Conservation (phyloP, 2,797 vertebrate species). For the Lophius americanus region DNA sequence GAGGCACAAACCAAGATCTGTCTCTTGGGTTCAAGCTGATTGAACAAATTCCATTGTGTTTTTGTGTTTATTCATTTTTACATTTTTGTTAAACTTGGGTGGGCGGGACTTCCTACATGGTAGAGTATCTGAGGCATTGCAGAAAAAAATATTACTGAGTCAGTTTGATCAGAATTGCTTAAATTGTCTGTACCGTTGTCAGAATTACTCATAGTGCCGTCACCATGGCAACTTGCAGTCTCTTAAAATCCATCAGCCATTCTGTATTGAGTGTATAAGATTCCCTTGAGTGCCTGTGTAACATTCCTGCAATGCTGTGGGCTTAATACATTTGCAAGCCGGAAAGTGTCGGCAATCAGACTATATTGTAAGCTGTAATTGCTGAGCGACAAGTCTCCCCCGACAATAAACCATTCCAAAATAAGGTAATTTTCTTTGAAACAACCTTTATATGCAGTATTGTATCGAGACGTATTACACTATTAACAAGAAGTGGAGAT, state of each 20-base stretch:
- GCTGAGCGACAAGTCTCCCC: slow-evolving; percentile 5
- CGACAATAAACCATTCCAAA: slow-evolving; percentile 25
- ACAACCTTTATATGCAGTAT: background rate
- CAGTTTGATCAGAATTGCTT: background rate
- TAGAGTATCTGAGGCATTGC: too few species aligned
- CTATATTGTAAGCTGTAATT: slow-evolving; percentile 7
- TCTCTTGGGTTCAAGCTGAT: slow-evolving; percentile 1
- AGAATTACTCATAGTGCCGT: background rate
- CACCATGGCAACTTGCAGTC: background rate
- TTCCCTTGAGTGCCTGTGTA: background rate
- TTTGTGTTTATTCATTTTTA: slow-evolving; percentile 1
- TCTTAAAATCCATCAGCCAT: background rate
- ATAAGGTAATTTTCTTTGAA: slow-evolving; percentile 12
- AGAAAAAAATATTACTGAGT: background rate
- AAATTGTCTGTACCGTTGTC: background rate
- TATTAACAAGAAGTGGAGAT: background rate
- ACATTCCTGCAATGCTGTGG: slow-evolving; percentile 6
- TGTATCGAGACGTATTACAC: slow-evolving; percentile 14
- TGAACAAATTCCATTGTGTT: slow-evolving; percentile 5
- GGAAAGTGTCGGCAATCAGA: background rate
- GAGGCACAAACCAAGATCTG: slow-evolving; percentile 8
- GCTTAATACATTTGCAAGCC: background rate
- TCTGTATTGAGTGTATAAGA: background rate
- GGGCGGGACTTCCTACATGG: background rate
- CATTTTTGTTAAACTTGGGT: background rate